phyloP scores from a whole-genome alignment of 2,888 invertebrate species.

The Latrodectus hesperus region DNA sequence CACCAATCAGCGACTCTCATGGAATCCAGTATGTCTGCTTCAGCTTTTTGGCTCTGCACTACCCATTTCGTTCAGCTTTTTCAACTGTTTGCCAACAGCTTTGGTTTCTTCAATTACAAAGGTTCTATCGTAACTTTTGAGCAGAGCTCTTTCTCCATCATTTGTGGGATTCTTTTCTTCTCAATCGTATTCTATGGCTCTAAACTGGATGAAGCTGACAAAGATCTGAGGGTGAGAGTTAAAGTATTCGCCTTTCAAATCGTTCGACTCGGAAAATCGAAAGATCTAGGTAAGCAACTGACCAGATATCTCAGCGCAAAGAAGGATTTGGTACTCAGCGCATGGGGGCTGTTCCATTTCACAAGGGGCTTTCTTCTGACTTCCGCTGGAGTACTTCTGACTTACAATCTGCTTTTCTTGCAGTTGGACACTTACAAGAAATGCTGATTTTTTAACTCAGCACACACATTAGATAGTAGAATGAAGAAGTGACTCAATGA shows the following conservation, averaged over 20 bases:
- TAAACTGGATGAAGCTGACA: background rate
- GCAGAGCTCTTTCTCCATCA: background rate
- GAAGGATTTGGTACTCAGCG: background rate
- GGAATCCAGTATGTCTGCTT: background rate
- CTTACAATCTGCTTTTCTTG: slow-evolving; percentile 11
- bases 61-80: background rate
- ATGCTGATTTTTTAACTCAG: too few species aligned
- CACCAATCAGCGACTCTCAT: background rate
- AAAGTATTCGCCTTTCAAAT: background rate
- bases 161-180: background rate
- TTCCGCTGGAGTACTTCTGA: background rate
- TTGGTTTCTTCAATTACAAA: background rate
- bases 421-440: background rate
- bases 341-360: slow-evolving; percentile 8
- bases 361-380: slow-evolving; percentile 1
- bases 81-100: background rate
- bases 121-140: background rate
- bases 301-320: background rate
- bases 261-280: background rate
- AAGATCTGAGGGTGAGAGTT: background rate
- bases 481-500: too few species aligned
- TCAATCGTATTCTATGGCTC: background rate
- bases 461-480: too few species aligned
- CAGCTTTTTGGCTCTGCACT: background rate
- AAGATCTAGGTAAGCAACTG: background rate